Evolutionary conservation across 2,888 invertebrate genomes (phyloP).

Genomic region (Philhelius pedissequus): DNA sequence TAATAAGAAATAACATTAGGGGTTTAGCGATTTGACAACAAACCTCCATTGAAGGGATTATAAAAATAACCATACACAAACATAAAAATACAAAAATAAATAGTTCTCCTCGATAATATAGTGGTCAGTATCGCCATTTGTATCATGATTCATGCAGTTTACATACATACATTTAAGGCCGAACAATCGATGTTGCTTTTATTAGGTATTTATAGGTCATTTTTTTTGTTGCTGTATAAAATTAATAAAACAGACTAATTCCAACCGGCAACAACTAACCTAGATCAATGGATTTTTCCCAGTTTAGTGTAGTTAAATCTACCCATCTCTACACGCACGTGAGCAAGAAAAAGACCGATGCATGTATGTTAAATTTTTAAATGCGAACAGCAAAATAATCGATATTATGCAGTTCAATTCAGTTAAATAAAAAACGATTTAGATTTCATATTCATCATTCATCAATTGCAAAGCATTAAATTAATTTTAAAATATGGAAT

Average conservation of each 20-base stretch:
- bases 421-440: neutral
- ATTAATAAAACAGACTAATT: neutral
- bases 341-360: neutral
- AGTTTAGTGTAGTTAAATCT: neutral
- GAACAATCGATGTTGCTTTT: neutral
- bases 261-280: neutral
- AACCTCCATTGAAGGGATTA: too few relatives aligned
- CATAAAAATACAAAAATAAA: too few relatives aligned
- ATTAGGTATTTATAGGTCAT: neutral
- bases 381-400: conserved; percentile 1
- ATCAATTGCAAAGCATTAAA: neutral
- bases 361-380: neutral
- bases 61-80: too few relatives aligned
- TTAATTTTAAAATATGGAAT: neutral
- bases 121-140: neutral
- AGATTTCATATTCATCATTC: too few relatives aligned
- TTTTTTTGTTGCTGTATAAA: neutral
- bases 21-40: too few relatives aligned
- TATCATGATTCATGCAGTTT: neutral
- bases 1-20: too few relatives aligned
- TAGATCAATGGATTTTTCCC: neutral
- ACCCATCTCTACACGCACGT: neutral
- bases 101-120: neutral
- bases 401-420: neutral
- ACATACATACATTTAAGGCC: neutral